A percentile compares a stretch with the other conserved stretches of the same genome.
phyloP scores from a whole-genome alignment of 2,797 vertebrate genomes.

The Gallinago nigripennis region DNA sequence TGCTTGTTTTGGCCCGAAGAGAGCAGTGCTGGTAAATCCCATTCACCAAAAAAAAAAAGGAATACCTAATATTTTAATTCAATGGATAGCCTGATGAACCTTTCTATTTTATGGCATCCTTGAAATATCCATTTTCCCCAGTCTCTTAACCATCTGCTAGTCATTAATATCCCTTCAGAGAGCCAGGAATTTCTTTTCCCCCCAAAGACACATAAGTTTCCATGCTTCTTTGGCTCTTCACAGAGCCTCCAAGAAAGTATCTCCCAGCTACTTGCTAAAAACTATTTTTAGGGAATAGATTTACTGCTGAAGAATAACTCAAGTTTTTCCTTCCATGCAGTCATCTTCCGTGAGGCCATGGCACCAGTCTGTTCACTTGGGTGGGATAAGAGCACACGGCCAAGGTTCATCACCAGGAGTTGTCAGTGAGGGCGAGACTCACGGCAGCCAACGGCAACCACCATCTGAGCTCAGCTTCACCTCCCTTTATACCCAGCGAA shows the following conservation, averaged over 20 bases:
- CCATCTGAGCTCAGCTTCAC: not conserved
- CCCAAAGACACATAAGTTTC: not conserved
- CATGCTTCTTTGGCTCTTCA: not conserved
- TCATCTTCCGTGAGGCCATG: fast-evolving
- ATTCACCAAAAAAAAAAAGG: not conserved
- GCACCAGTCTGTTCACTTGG: not conserved
- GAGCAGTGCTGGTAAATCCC: not conserved
- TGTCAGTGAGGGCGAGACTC: not conserved
- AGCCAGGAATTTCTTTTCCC: slow-evolving; percentile 14
- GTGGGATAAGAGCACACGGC: not conserved
- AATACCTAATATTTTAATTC: not conserved
- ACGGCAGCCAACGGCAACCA: not conserved
- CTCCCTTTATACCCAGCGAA: not conserved
- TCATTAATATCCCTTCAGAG: slow-evolving; percentile 15
- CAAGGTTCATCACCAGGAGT: not conserved
- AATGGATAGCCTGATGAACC: not conserved
- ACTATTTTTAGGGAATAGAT: not conserved
- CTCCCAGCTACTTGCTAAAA: slow-evolving; percentile 22
- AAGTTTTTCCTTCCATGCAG: not conserved
- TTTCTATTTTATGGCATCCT: not conserved
- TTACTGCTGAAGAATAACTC: not conserved
- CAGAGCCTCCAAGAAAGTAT: slow-evolving; percentile 8
- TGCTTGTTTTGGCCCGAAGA: not conserved
- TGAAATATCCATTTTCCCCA: not conserved
- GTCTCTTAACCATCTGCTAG: slow-evolving; percentile 46